phyloP scores from a whole-genome alignment of 2,113 vertebrate genomes.

The Saimiri boliviensis region DNA sequence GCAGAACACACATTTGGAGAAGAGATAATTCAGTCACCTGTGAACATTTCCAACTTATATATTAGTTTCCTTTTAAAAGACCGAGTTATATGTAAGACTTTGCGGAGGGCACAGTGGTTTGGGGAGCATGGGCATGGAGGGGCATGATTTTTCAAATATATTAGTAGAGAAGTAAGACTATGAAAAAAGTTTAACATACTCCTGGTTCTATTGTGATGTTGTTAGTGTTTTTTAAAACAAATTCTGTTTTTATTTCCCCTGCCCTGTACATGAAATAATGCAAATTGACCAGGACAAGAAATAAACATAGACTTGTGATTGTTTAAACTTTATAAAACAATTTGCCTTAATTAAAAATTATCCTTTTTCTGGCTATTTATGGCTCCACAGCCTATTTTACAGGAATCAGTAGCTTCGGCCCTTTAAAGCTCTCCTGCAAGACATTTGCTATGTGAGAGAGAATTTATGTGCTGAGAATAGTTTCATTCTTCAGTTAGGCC shows the following conservation, averaged over 20 bases:
- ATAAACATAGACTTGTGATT: constrained; percentile 46
- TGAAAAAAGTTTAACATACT: neutral
- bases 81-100: neutral
- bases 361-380: constrained; percentile 84
- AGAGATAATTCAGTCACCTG: neutral
- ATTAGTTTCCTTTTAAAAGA: neutral
- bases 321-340: constrained; percentile 69
- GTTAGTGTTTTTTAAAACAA: constrained; percentile 37
- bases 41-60: neutral
- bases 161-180: constrained; percentile 37
- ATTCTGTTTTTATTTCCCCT: constrained; percentile 42
- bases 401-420: constrained; percentile 88
- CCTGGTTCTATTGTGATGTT: neutral
- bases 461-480: constrained; percentile 91
- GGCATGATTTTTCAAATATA: neutral
- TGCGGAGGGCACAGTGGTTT: neutral
- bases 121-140: neutral
- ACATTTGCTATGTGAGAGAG: constrained; percentile 85
- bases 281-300: constrained; percentile 30
- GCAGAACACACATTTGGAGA: neutral
- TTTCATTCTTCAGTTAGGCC: constrained; percentile 85
- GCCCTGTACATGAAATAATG: constrained; percentile 53
- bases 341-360: constrained; percentile 84
- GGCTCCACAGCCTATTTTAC: constrained; percentile 83
- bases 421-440: constrained; percentile 81